Evolutionary conservation across 2,888 invertebrate species (phyloP).

Genomic region (Drosophila falleni): DNA sequence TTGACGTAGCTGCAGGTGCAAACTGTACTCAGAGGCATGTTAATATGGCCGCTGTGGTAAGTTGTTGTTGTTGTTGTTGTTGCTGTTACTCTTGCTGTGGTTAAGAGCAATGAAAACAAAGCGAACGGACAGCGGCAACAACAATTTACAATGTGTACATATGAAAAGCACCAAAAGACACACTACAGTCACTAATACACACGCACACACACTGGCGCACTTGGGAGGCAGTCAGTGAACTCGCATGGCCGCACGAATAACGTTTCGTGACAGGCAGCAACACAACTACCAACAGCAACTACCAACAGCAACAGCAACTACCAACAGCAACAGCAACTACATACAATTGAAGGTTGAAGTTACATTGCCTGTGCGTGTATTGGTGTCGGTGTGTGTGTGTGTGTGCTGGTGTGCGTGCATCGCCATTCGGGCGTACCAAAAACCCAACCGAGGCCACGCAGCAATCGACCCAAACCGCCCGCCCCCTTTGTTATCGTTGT

Average conservation of each 20-base stretch:
- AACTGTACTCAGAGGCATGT: constrained; percentile 71
- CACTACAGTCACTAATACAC: constrained; percentile 29
- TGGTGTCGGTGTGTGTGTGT: constrained; percentile 25
- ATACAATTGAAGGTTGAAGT: constrained; percentile 75
- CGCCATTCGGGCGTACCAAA: constrained; percentile 81
- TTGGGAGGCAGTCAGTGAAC: constrained; percentile 80
- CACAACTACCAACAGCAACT: constrained; percentile 37
- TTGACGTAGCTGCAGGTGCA: constrained; percentile 75
- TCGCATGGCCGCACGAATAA: constrained; percentile 83
- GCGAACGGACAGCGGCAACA: constrained; percentile 63
- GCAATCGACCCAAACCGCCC: constrained; percentile 64
- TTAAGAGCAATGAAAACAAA: constrained; percentile 76
- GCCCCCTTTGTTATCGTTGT: constrained; percentile 29
- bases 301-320: constrained; percentile 53
- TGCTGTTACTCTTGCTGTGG: constrained; percentile 38
- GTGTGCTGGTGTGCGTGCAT: constrained; percentile 68
- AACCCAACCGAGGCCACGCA: constrained; percentile 77
- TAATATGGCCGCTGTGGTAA: constrained; percentile 78
- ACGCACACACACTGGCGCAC: constrained; percentile 40
- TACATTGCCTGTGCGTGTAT: constrained; percentile 66
- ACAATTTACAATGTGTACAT: constrained; percentile 51
- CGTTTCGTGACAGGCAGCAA: constrained; percentile 77
- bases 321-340: constrained; percentile 58
- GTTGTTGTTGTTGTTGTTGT: constrained; percentile 51
- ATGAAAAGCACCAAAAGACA: constrained; percentile 75